Conservation (phyloP, 1,140 invertebrate species). For the Polypedilum vanderplanki region DNA sequence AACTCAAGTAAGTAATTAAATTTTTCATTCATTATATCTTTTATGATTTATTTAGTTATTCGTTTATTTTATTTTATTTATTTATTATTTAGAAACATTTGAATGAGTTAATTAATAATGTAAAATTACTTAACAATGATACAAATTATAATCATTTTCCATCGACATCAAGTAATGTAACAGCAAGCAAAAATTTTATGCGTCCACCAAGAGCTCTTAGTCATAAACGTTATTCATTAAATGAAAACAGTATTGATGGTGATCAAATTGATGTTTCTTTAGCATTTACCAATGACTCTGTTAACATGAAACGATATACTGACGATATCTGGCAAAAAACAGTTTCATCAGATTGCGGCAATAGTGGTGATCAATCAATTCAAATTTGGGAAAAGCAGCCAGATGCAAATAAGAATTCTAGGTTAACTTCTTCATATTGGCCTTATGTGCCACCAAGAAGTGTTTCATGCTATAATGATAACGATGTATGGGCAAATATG, state of each 20-base stretch:
- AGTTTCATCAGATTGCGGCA: background rate
- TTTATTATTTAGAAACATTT: background rate
- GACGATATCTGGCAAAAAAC: slow-evolving; percentile 5
- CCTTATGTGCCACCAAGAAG: background rate
- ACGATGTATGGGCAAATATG: slow-evolving; percentile 20
- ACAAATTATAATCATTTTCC: background rate
- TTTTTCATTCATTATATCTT: slow-evolving; percentile 1
- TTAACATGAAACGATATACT: background rate
- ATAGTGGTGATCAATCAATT: background rate
- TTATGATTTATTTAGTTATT: background rate
- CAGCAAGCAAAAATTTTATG: background rate
- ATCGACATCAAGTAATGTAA: background rate
- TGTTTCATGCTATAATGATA: background rate
- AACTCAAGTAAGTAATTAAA: background rate
- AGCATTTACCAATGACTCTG: background rate
- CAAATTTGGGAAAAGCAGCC: slow-evolving; percentile 16
- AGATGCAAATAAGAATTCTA: background rate
- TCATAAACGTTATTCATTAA: background rate
- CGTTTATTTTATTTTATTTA: background rate
- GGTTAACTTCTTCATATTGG: background rate
- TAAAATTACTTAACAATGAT: slow-evolving; percentile 8
- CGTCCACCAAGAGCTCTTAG: background rate
- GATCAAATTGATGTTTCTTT: slow-evolving; percentile 15
- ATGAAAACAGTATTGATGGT: slow-evolving; percentile 24
- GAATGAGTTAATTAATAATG: slow-evolving; percentile 23